These are phyloP conservation scores for Pandemis heparana DNA, from an alignment of 2,888 invertebrate genomes.

Conservation along the genomic window DNA sequence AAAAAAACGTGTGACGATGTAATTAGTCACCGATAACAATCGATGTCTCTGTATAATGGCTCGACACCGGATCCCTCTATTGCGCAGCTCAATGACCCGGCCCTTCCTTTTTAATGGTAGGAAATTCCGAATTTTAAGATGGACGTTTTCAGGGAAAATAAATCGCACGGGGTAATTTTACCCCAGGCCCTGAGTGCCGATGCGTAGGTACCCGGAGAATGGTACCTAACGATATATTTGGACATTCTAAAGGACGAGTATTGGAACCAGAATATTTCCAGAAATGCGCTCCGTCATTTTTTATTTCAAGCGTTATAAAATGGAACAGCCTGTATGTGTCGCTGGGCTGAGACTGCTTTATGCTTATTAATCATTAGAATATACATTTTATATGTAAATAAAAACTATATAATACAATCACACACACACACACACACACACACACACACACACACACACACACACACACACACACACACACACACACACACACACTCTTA, in stretches of 20 bases:
- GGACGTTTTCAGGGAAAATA: conserved; percentile 7
- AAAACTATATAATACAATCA: too few species aligned
- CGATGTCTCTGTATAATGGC: neutral
- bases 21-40: neutral
- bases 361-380: too few species aligned
- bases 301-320: neutral
- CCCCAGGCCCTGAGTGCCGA: conserved; percentile 1
- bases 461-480: too few species aligned
- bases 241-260: neutral
- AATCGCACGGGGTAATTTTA: conserved; percentile 20
- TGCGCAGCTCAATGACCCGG: neutral
- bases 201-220: neutral
- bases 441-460: too few species aligned
- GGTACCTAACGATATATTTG: neutral
- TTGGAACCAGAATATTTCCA: neutral
- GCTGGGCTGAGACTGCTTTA: too few species aligned
- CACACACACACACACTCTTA: too few species aligned
- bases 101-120: conserved; percentile 4
- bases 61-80: neutral
- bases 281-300: neutral
- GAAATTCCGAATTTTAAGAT: conserved; percentile 29
- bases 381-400: too few species aligned
- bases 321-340: too few species aligned
- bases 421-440: too few species aligned
- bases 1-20: too few species aligned